These are phyloP conservation scores for Euleptes europaea DNA, from an alignment of 2,113 vertebrate species.

Conservation along the genomic window DNA sequence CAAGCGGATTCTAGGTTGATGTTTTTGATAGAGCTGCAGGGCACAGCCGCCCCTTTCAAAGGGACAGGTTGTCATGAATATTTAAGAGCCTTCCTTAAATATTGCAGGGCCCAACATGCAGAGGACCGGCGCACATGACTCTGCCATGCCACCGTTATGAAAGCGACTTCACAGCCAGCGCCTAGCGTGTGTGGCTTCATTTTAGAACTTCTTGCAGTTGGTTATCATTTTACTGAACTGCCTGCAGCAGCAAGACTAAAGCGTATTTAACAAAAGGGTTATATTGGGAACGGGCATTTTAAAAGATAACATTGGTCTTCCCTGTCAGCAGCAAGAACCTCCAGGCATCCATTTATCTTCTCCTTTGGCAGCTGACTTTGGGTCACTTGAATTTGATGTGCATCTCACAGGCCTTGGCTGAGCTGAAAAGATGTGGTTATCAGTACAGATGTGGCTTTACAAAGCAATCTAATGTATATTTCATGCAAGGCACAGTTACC, in stretches of 20 bases:
- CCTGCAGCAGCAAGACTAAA: not conserved
- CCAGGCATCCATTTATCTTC: too few relatives aligned
- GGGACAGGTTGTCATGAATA: conserved; percentile 45
- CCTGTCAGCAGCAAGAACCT: too few relatives aligned
- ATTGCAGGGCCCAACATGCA: conserved; percentile 28
- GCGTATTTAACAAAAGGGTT: too few relatives aligned
- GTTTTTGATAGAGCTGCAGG: not conserved
- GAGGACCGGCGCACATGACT: not conserved
- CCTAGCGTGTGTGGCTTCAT: not conserved
- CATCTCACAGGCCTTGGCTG: not conserved
- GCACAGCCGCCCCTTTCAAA: conserved; percentile 23
- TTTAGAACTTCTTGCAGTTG: not conserved
- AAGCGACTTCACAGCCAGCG: not conserved
- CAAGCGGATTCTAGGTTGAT: conserved; percentile 26
- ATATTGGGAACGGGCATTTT: too few relatives aligned
- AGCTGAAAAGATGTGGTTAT: not conserved
- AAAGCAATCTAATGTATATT: too few relatives aligned
- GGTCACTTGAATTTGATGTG: too few relatives aligned
- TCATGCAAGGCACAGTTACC: too few relatives aligned
- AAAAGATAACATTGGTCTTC: too few relatives aligned
- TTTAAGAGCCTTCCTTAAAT: conserved; percentile 53
- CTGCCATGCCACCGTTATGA: not conserved
- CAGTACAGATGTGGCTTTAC: not conserved
- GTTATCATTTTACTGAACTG: not conserved
- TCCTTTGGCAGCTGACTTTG: too few relatives aligned